Evolutionary conservation across 2,113 vertebrate species (phyloP).

Genomic region (Tachysurus fulvidraco): DNA sequence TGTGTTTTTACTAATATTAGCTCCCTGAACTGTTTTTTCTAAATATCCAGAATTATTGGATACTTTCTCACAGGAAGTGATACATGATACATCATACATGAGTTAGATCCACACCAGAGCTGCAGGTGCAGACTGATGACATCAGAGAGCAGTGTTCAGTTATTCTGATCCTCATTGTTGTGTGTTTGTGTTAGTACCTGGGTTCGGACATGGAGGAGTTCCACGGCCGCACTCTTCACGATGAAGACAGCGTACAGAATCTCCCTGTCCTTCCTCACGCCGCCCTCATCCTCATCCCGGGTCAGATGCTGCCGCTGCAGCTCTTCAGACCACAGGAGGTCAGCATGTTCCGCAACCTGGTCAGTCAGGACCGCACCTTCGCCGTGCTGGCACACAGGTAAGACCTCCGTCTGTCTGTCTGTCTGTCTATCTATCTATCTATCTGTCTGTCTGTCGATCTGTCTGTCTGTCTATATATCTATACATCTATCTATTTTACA

Average conservation of each 20-base stretch:
- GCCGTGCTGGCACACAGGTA: constrained; percentile 96
- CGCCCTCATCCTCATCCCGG: constrained; percentile 89
- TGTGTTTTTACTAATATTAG: no score
- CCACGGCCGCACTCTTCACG: constrained; percentile 90
- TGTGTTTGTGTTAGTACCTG: constrained; percentile 78
- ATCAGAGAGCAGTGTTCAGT: neutral
- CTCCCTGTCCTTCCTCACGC: constrained; percentile 90
- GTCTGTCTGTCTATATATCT: neutral
- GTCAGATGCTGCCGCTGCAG: constrained; percentile 93
- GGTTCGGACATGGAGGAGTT: constrained; percentile 98
- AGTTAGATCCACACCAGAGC: no score
- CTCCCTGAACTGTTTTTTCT: neutral
- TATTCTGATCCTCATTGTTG: neutral
- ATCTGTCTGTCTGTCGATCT: neutral
- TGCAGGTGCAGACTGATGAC: neutral
- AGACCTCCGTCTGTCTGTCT: neutral
- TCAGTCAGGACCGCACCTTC: constrained; percentile 94
- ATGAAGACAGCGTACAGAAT: constrained; percentile 91
- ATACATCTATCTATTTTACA: no score
- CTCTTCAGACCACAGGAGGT: constrained; percentile 94
- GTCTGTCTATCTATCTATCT: neutral
- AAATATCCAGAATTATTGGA: neutral
- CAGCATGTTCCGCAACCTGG: constrained; percentile 93
- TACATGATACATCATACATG: neutral
- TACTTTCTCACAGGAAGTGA: neutral